A percentile compares a stretch with the other conserved stretches of the same genome.
Evolutionary conservation across 2,888 invertebrate genomes (phyloP).

Genomic region (Sarcophaga rosellei): DNA sequence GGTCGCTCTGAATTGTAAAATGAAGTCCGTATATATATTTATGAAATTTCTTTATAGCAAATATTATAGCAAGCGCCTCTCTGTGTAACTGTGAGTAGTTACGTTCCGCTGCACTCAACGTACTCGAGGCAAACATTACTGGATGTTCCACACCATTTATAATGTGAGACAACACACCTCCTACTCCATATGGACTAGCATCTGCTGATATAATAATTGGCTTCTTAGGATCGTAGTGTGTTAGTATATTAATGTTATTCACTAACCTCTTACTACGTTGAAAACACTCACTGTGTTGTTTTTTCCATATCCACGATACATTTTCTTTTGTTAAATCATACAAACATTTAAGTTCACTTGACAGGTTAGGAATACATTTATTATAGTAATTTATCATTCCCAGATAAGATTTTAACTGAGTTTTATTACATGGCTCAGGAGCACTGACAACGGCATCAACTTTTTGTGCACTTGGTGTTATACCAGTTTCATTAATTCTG

Average conservation of each 20-base stretch:
- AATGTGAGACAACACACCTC: slow-evolving; percentile 50
- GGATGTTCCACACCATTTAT: slow-evolving; percentile 55
- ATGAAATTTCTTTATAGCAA: slow-evolving; percentile 43
- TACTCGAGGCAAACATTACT: slow-evolving; percentile 56
- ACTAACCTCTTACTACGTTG: slow-evolving; percentile 53
- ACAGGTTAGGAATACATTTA: slow-evolving; percentile 61
- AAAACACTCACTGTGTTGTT: slow-evolving; percentile 35
- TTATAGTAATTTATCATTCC: slow-evolving; percentile 60
- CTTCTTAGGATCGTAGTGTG: slow-evolving; percentile 41
- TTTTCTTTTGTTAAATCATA: slow-evolving; percentile 50
- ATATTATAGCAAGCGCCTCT: slow-evolving; percentile 44
- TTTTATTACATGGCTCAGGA: slow-evolving; percentile 36
- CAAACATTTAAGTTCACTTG: slow-evolving; percentile 38
- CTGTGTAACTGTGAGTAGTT: slow-evolving; percentile 48
- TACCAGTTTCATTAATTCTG: slow-evolving; percentile 36
- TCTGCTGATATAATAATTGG: slow-evolving; percentile 14
- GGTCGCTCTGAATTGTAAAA: slow-evolving; percentile 13
- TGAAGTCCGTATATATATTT: slow-evolving; percentile 11
- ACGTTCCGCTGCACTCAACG: slow-evolving; percentile 38
- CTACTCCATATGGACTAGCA: slow-evolving; percentile 49
- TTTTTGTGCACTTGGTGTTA: slow-evolving; percentile 49
- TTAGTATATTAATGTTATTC: slow-evolving; percentile 34
- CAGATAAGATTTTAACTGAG: slow-evolving; percentile 51
- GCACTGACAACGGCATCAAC: slow-evolving; percentile 23
- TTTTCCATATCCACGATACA: slow-evolving; percentile 46